A percentile compares a stretch with the other conserved stretches of the same genome.
Conservation (phyloP, 2,113 vertebrate genomes). For the Phainopepla nitens region DNA sequence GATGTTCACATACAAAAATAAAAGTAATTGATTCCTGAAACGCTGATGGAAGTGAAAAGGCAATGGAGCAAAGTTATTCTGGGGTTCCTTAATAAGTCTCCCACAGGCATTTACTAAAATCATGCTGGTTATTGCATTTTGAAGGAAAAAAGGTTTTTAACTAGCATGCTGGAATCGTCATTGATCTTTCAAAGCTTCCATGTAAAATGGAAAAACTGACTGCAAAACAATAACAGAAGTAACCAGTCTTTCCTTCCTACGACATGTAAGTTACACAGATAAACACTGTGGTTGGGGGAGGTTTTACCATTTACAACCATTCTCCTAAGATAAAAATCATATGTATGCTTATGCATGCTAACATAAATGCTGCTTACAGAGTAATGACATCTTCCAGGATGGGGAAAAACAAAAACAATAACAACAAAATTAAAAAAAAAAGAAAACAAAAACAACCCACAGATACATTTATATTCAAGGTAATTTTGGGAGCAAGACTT, state of each 20-base stretch:
- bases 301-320: background rate
- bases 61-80: background rate
- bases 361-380: background rate
- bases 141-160: slow-evolving; percentile 11
- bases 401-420: background rate
- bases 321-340: background rate
- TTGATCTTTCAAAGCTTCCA: background rate
- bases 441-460: background rate
- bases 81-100: background rate
- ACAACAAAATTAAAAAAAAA: background rate
- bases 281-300: background rate
- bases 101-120: slow-evolving; percentile 20
- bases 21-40: background rate
- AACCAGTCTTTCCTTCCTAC: background rate
- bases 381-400: background rate
- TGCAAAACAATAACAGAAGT: background rate
- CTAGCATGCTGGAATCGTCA: background rate
- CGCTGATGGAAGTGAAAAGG: background rate
- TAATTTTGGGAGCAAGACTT: background rate
- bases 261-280: background rate
- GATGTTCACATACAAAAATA: background rate
- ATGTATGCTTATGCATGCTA: background rate
- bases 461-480: background rate
- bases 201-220: background rate
- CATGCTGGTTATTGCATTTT: slow-evolving; percentile 13